Percentiles rank a stretch among this genome's conserved stretches.
phyloP scores from a whole-genome alignment of 2,113 vertebrate genomes.

The Bungarus multicinctus region DNA sequence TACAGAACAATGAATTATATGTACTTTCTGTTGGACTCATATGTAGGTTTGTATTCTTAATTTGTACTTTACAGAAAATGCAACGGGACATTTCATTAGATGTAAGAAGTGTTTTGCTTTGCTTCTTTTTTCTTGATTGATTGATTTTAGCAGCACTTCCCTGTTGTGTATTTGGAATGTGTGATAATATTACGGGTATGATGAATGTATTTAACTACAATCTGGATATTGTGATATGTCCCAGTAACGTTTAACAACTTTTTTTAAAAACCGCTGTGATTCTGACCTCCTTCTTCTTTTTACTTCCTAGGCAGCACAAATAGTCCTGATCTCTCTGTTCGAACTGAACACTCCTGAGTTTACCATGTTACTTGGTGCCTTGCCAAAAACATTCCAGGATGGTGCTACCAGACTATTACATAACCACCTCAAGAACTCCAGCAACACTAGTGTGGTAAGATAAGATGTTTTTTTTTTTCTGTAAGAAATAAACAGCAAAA shows the following conservation, averaged over 20 bases:
- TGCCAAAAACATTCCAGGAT: slow-evolving; percentile 99
- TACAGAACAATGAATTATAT: background rate
- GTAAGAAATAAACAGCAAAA: background rate
- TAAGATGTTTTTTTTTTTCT: background rate
- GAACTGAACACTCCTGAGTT: slow-evolving; percentile 98
- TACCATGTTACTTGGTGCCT: slow-evolving; percentile 97
- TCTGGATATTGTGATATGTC: rapidly evolving
- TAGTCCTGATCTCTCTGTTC: slow-evolving; percentile 95
- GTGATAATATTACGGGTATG: background rate
- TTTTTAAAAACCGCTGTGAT: background rate
- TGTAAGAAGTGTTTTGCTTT: background rate
- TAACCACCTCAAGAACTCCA: slow-evolving; percentile 97
- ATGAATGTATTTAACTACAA: background rate
- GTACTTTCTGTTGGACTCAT: background rate
- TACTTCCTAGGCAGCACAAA: slow-evolving; percentile 86
- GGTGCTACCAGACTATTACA: slow-evolving; percentile 98
- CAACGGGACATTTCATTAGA: background rate
- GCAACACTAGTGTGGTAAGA: slow-evolving; percentile 89
- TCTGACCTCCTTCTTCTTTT: background rate
- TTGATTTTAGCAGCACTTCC: background rate
- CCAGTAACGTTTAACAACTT: background rate
- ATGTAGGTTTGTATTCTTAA: background rate
- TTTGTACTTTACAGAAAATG: background rate
- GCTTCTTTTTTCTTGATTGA: background rate
- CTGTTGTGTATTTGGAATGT: background rate